phyloP scores from a whole-genome alignment of 2,888 invertebrate species.

The Pimpla rufipes region DNA sequence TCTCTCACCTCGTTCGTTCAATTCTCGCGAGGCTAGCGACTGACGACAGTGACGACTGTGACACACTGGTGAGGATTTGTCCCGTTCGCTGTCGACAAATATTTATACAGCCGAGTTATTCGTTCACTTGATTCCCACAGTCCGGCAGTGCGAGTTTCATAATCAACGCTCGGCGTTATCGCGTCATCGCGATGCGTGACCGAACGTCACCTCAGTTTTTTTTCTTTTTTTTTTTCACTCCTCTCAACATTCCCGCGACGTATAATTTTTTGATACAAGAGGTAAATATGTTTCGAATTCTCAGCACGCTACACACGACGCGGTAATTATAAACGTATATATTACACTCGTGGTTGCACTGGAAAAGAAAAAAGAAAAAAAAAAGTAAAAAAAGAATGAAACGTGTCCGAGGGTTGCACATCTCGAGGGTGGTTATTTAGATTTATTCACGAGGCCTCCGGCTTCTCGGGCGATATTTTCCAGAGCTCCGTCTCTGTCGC shows the following conservation, averaged over 20 bases:
- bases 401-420: conserved; percentile 16
- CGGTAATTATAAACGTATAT: background rate
- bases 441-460: conserved; percentile 61
- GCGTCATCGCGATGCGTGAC: conserved; percentile 20
- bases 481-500: background rate
- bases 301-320: too few species aligned
- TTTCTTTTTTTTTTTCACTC: too few species aligned
- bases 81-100: too few species aligned
- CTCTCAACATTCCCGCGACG: background rate
- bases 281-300: too few species aligned
- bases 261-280: too few species aligned
- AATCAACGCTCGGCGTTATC: background rate
- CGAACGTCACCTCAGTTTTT: background rate
- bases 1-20: background rate
- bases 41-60: background rate
- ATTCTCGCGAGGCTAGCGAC: background rate
- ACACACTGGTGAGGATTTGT: too few species aligned
- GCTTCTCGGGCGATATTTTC: conserved; percentile 52
- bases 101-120: background rate
- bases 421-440: conserved; percentile 62
- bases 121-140: background rate
- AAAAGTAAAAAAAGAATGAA: conserved; percentile 23
- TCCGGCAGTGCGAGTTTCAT: background rate
- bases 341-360: conserved; percentile 52
- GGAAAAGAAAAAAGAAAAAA: background rate